phyloP scores from a whole-genome alignment of 2,113 vertebrate species.

The Urocynchramus pylzowi region DNA sequence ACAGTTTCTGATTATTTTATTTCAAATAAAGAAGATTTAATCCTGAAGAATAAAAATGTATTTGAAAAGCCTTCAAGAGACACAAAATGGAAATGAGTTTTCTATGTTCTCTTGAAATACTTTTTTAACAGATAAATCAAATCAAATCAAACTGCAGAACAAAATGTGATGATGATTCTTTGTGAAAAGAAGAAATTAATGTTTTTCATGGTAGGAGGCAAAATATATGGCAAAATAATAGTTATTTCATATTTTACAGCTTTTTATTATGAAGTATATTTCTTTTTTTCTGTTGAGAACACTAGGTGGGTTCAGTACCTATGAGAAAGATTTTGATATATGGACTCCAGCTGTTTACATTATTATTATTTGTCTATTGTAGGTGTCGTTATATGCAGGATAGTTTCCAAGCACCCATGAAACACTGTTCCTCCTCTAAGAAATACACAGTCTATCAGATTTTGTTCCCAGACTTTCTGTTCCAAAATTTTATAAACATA shows the following conservation, averaged over 20 bases:
- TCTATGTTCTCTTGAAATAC: background rate
- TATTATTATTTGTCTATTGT: background rate
- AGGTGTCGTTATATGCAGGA: background rate
- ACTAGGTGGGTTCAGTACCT: background rate
- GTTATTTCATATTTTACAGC: background rate
- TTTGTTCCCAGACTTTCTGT: background rate
- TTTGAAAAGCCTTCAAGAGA: background rate
- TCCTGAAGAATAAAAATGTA: background rate
- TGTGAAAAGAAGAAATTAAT: background rate
- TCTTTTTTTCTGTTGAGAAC: background rate
- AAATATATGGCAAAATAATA: background rate
- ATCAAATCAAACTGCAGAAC: background rate
- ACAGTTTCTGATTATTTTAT: background rate
- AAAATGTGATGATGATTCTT: background rate
- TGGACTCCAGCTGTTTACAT: background rate
- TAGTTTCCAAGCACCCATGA: background rate
- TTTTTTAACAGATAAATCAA: background rate
- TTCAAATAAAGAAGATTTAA: background rate
- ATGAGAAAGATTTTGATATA: background rate
- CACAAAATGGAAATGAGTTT: background rate
- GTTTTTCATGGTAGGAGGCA: background rate
- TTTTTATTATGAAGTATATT: background rate
- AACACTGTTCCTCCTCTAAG: background rate
- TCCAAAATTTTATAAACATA: background rate
- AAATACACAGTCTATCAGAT: background rate